Percentiles rank a stretch among this genome's conserved stretches.
These are phyloP conservation scores for Engystomops pustulosus DNA, from an alignment of 2,113 vertebrate genomes.

Conservation along the genomic window DNA sequence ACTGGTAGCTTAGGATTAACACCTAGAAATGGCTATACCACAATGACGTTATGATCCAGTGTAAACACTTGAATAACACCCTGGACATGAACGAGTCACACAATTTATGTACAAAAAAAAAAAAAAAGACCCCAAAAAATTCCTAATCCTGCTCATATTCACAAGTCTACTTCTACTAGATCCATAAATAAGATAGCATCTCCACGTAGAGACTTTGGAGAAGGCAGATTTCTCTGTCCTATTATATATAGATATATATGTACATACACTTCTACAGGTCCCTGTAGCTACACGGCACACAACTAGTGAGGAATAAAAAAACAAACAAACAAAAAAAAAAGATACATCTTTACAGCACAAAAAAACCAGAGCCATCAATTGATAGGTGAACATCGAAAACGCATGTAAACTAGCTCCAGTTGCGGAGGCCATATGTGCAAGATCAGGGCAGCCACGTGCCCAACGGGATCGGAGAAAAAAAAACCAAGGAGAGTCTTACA, in stretches of 20 bases:
- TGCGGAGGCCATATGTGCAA: constrained; percentile 37
- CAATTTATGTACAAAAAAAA: constrained; percentile 34
- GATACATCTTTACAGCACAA: constrained; percentile 4
- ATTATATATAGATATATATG: too few species aligned
- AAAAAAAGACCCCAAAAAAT: background rate
- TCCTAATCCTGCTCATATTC: constrained; percentile 12
- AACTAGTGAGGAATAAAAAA: background rate
- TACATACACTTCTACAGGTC: constrained; percentile 35
- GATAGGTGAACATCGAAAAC: constrained; percentile 9
- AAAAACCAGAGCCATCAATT: constrained; percentile 2
- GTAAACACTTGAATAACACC: constrained; percentile 42
- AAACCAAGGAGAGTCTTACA: background rate
- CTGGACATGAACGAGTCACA: constrained; percentile 8
- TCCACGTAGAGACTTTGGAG: background rate
- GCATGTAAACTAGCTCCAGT: constrained; percentile 35
- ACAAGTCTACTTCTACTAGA: background rate
- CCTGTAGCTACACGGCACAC: constrained; percentile 22
- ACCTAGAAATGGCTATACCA: constrained; percentile 5
- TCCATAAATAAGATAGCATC: constrained; percentile 21
- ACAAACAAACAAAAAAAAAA: background rate
- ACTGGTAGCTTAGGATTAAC: background rate
- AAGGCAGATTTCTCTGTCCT: constrained; percentile 5
- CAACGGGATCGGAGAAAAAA: background rate
- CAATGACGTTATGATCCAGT: constrained; percentile 26
- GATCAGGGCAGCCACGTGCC: constrained; percentile 23